Conservation (phyloP, 2,888 invertebrate species). For the Drosophila buzzatii region DNA sequence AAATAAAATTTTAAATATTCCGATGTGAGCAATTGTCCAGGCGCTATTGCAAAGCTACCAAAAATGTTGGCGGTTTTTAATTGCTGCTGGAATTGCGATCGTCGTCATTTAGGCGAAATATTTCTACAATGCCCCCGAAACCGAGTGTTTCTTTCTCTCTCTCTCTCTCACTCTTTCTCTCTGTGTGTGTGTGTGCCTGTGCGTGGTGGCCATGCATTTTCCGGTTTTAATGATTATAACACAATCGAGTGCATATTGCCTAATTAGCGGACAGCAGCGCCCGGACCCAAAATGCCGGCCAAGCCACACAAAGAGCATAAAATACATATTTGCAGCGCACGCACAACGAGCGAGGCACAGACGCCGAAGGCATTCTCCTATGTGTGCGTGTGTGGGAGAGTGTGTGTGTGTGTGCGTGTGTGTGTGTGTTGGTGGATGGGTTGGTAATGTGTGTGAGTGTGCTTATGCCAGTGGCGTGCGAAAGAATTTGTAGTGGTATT, state of each 20-base stretch:
- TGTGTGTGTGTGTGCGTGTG: constrained; percentile 5
- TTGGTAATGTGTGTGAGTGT: constrained; percentile 5
- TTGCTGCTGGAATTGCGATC: constrained; percentile 37
- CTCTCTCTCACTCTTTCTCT: background rate
- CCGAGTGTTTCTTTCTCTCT: constrained; percentile 6
- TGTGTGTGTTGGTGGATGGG: background rate
- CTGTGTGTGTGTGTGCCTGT: constrained; percentile 8
- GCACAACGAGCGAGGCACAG: constrained; percentile 15
- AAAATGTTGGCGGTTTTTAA: constrained; percentile 39
- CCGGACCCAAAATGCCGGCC: constrained; percentile 35
- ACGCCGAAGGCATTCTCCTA: constrained; percentile 24
- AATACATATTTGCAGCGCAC: constrained; percentile 57
- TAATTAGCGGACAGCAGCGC: constrained; percentile 70
- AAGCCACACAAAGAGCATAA: constrained; percentile 68
- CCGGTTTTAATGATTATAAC: constrained; percentile 78
- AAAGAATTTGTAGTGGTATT: background rate
- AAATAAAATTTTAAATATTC: background rate
- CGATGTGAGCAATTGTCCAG: constrained; percentile 2
- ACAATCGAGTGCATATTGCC: constrained; percentile 81
- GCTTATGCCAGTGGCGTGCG: constrained; percentile 16
- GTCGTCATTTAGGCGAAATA: constrained; percentile 17
- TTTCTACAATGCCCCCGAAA: constrained; percentile 18
- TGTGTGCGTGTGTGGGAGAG: constrained; percentile 1
- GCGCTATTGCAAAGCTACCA: constrained; percentile 19
- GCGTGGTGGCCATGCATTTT: constrained; percentile 58